Percentiles rank a stretch among this genome's conserved stretches.
phyloP scores from a whole-genome alignment of 2,888 invertebrate genomes.

The Phasia obesa region DNA sequence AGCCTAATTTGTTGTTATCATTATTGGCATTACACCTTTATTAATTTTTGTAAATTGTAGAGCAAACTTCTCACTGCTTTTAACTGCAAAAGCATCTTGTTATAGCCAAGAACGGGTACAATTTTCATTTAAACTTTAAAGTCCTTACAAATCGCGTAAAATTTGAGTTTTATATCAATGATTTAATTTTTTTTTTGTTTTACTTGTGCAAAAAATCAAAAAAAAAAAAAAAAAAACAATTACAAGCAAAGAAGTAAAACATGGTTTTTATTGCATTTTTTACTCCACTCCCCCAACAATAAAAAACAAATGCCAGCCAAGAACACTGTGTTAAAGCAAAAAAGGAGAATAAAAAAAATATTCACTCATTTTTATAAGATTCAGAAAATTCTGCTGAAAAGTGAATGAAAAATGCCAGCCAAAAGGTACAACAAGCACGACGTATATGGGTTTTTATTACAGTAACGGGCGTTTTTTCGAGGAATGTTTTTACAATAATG shows the following conservation, averaged over 20 bases:
- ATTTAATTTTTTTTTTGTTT: conserved; percentile 13
- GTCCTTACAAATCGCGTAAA: conserved; percentile 51
- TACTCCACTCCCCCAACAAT: conserved; percentile 56
- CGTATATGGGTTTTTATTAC: conserved; percentile 19
- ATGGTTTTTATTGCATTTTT: conserved; percentile 55
- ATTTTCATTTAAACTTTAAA: not conserved
- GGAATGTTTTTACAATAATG: too few relatives aligned
- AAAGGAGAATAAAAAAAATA: conserved; percentile 15
- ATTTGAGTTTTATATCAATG: conserved; percentile 47
- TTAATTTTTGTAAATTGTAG: too few relatives aligned
- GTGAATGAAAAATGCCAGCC: conserved; percentile 18
- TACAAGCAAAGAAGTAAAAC: conserved; percentile 10
- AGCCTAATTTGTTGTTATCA: too few relatives aligned
- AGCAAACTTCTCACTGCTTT: not conserved
- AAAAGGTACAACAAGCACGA: conserved; percentile 42
- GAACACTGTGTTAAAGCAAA: conserved; percentile 17
- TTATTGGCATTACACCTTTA: too few relatives aligned
- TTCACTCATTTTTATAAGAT: conserved; percentile 38
- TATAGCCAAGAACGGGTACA: too few relatives aligned
- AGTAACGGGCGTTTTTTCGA: conserved; percentile 5
- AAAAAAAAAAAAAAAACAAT: conserved; percentile 20
- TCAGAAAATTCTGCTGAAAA: conserved; percentile 31
- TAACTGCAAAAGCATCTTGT: not conserved
- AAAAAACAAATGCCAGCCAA: conserved; percentile 63
- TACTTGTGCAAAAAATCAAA: not conserved